Evolutionary conservation across 2,113 vertebrate species (phyloP), one percentile per base, ranked within the genome.

Genomic region (Chloebia gouldiae): DNA sequence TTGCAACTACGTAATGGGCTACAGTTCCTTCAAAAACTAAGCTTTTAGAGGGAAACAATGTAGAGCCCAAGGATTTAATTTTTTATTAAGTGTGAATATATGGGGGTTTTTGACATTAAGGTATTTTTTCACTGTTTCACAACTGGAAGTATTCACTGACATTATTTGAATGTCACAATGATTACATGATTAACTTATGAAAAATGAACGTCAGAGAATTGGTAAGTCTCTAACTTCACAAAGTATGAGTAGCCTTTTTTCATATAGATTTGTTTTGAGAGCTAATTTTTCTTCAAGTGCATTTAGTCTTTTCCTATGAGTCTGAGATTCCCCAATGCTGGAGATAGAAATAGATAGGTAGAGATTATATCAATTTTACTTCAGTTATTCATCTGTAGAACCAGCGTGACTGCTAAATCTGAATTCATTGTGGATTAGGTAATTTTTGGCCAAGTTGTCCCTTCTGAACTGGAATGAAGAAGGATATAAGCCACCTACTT

Each of bases 1-100:
- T 78, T 61, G 37, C 20, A 71, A 5, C 20, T 65, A 11, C 16
- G 18, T 56, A 80, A 30, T 27, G 22, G 42, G 72, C 25, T 91
- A 23, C 8, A n/a, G 33, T 59, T 91, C 45, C 64, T 78, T 35
- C 5, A 79, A 82, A 63, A 56, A 17, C 42, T 80, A 75, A 73
- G 44, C 39, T 96, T 93, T 85, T 40, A 76, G 92, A 94, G 50
- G 30, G 50, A 96, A 91, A 91, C 4, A 57, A 14, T 21, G 2
- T 25, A n/a, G 30, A 60, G 6, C 5, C 5, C 60, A 82, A 85
- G 8, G 33, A 37, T 59, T 8, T 68, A 2, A 33, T 30, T 22
- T 40, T 45, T 60, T 33, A 28, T 49, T 42, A 40, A 54, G 15
- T 75, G 28, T 71, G 19, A 47, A 12, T 1, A 13, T 78, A 81